A percentile compares a stretch with the other conserved stretches of the same genome.
These are phyloP conservation scores for Prunella strophiata DNA, from an alignment of 2,797 vertebrate species.

Conservation along the genomic window DNA sequence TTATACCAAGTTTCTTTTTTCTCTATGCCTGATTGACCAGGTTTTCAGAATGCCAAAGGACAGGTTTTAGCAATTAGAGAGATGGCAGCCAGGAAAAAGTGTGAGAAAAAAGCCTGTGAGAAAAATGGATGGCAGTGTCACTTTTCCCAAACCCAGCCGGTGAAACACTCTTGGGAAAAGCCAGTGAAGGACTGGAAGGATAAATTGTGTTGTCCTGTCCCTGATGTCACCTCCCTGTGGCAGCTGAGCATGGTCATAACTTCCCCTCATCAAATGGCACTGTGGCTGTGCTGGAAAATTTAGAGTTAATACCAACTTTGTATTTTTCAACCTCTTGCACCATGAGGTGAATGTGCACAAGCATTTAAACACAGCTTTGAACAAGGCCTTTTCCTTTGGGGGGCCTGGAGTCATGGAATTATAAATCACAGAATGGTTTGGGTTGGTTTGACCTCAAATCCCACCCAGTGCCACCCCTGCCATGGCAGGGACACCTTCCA, in stretches of 20 bases:
- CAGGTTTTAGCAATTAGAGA: neutral
- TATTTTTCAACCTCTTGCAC: neutral
- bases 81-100: neutral
- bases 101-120: neutral
- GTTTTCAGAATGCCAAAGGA: neutral
- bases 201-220: neutral
- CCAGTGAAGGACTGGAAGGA: neutral
- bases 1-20: neutral
- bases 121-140: neutral
- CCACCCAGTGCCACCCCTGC: fast-evolving
- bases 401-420: neutral
- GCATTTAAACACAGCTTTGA: fast-evolving
- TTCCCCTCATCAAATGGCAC: neutral
- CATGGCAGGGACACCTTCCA: neutral
- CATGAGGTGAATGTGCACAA: fast-evolving
- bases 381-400: neutral
- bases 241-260: neutral
- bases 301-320: neutral
- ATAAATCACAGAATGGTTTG: neutral
- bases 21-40: neutral
- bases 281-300: neutral
- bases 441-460: fast-evolving
- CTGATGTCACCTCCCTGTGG: neutral
- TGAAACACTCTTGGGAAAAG: fast-evolving
- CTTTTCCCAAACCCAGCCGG: neutral